phyloP scores from a whole-genome alignment of 2,113 vertebrate species.

The Sterna hirundo region DNA sequence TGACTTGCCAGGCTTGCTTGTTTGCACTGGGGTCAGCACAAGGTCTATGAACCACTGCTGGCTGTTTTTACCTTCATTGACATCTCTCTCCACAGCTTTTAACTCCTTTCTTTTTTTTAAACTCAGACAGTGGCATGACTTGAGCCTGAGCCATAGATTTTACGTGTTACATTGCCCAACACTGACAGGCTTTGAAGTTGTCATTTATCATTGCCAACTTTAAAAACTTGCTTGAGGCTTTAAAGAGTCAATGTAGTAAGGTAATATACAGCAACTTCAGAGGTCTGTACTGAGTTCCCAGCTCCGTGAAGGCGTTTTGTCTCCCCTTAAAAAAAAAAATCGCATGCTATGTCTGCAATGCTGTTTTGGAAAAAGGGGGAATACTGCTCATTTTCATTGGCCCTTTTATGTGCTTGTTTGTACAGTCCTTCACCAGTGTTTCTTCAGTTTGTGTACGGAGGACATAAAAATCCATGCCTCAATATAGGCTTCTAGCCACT shows the following conservation, averaged over 20 bases:
- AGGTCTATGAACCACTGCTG: not conserved
- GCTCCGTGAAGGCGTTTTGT: not conserved
- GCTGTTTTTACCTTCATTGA: not conserved
- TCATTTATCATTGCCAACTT: not conserved
- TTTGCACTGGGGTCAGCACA: not conserved
- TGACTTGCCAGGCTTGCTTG: not conserved
- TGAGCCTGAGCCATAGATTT: not conserved
- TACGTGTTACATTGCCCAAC: not conserved
- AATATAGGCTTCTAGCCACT: not conserved
- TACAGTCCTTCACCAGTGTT: not conserved
- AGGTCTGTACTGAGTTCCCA: not conserved
- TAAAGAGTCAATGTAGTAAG: not conserved
- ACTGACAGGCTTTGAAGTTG: not conserved
- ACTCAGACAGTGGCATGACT: not conserved
- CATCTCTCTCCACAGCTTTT: not conserved
- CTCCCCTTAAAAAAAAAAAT: not conserved
- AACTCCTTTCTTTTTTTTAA: not conserved
- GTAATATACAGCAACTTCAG: not conserved
- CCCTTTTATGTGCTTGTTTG: not conserved
- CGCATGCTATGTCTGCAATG: accelerated
- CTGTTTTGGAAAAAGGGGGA: not conserved
- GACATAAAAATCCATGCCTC: not conserved
- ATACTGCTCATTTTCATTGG: not conserved
- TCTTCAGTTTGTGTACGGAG: not conserved
- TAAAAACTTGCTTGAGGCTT: not conserved